phyloP scores from a whole-genome alignment of 2,113 vertebrate species.

The Platanista minor region DNA sequence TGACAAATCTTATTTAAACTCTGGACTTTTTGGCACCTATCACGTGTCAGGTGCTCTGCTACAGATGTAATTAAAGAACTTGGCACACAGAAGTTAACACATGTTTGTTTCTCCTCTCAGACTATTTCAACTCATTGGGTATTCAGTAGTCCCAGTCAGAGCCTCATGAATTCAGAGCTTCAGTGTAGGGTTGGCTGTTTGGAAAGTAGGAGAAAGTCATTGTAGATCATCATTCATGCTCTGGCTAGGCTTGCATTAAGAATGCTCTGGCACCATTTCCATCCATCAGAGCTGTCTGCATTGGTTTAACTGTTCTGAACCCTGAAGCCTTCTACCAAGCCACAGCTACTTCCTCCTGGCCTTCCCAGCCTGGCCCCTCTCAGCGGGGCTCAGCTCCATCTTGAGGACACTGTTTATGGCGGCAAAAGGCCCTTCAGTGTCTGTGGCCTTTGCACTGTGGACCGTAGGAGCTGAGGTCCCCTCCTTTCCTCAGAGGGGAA shows the following conservation, averaged over 20 bases:
- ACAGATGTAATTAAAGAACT: conserved; percentile 40
- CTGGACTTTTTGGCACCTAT: background rate
- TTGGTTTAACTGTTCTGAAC: conserved; percentile 45
- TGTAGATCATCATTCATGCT: background rate
- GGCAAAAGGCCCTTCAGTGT: background rate
- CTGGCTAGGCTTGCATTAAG: background rate
- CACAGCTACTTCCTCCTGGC: background rate
- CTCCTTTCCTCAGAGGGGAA: conserved; percentile 32
- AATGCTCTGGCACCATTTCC: background rate
- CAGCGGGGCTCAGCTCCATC: background rate
- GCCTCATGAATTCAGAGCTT: background rate
- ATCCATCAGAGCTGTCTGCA: background rate
- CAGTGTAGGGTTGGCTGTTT: background rate
- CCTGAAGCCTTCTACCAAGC: background rate
- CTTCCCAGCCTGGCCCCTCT: background rate
- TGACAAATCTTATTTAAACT: background rate
- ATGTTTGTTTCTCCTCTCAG: conserved; percentile 11
- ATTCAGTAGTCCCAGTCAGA: background rate
- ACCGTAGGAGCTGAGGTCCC: conserved; percentile 58
- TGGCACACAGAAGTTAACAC: background rate
- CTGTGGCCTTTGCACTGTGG: conserved; percentile 24
- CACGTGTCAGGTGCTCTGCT: background rate
- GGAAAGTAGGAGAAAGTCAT: background rate
- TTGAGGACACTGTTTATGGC: conserved; percentile 29
- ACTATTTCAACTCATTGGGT: background rate